Percentiles rank a stretch among this genome's conserved stretches.
Evolutionary conservation across 2,113 vertebrate species (phyloP).

Genomic region (Rhea pennata): DNA sequence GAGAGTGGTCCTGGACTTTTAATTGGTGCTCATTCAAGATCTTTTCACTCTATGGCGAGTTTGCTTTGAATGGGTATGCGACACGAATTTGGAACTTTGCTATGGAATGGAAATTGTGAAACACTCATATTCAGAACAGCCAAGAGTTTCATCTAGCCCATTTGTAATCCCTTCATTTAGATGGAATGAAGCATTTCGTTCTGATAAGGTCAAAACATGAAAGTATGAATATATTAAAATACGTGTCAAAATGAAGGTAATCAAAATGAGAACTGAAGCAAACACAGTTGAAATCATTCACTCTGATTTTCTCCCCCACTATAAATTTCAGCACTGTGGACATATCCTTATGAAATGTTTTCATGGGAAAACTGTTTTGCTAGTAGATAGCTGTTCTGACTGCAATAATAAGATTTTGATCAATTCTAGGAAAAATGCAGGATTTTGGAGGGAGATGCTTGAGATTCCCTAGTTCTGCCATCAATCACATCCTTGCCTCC

Average conservation of each 20-base stretch:
- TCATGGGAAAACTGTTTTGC: constrained; percentile 53
- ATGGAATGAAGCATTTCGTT: constrained; percentile 67
- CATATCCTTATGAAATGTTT: constrained; percentile 48
- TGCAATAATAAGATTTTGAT: constrained; percentile 33
- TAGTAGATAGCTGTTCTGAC: constrained; percentile 25
- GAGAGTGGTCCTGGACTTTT: background rate
- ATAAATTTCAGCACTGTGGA: constrained; percentile 36
- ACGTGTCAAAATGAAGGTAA: constrained; percentile 72
- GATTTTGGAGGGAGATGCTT: background rate
- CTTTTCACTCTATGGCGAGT: constrained; percentile 20
- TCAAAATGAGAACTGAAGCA: constrained; percentile 68
- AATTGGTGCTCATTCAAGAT: constrained; percentile 29
- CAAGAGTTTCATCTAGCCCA: constrained; percentile 42
- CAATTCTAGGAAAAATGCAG: constrained; percentile 14
- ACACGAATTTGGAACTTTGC: constrained; percentile 31
- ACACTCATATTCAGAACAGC: constrained; percentile 39
- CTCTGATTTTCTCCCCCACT: rapidly evolving
- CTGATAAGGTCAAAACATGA: constrained; percentile 70
- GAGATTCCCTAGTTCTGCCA: background rate
- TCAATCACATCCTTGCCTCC: background rate
- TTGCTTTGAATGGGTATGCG: background rate
- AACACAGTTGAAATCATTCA: constrained; percentile 58
- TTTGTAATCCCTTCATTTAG: constrained; percentile 72
- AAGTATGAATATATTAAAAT: constrained; percentile 71
- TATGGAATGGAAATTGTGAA: constrained; percentile 35